A percentile compares a stretch with the other conserved stretches of the same genome.
These are phyloP conservation scores for Melinaea menophilus DNA, from an alignment of 2,888 invertebrate genomes.

Conservation along the genomic window DNA sequence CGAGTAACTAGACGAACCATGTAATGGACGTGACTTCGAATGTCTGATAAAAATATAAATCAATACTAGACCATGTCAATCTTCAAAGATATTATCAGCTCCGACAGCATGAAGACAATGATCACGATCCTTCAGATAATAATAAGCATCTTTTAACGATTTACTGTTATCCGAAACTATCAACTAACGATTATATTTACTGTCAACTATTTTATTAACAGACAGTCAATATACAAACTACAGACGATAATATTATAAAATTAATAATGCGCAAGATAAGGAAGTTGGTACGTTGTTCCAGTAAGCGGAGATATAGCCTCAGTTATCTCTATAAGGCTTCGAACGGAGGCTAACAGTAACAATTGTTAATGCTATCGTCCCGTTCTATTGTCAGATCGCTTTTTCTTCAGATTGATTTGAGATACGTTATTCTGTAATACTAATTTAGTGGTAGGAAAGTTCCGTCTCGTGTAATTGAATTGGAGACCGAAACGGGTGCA, in stretches of 20 bases:
- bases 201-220: neutral
- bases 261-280: slow-evolving; percentile 20
- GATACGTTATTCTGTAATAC: slow-evolving; percentile 63
- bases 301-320: slow-evolving; percentile 10
- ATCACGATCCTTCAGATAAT: slow-evolving; percentile 48
- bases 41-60: slow-evolving; percentile 24
- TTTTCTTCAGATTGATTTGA: slow-evolving; percentile 67
- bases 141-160: slow-evolving; percentile 4
- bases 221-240: neutral
- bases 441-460: slow-evolving; percentile 66
- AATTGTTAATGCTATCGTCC: slow-evolving; percentile 64
- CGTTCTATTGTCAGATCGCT: slow-evolving; percentile 64
- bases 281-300: slow-evolving; percentile 20
- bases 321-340: slow-evolving; percentile 35
- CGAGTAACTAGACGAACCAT: neutral
- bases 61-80: slow-evolving; percentile 25
- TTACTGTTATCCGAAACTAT: neutral
- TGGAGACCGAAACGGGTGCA: slow-evolving; percentile 49
- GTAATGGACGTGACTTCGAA: slow-evolving; percentile 22
- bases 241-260: neutral
- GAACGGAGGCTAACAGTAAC: slow-evolving; percentile 59
- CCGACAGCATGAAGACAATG: slow-evolving; percentile 43
- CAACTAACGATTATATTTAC: neutral
- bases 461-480: slow-evolving; percentile 68
- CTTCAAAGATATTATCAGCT: slow-evolving; percentile 44